Evolutionary conservation across 2,113 vertebrate species (phyloP), one percentile per base, ranked within the genome.

Genomic region (Tympanuchus pallidicinctus): DNA sequence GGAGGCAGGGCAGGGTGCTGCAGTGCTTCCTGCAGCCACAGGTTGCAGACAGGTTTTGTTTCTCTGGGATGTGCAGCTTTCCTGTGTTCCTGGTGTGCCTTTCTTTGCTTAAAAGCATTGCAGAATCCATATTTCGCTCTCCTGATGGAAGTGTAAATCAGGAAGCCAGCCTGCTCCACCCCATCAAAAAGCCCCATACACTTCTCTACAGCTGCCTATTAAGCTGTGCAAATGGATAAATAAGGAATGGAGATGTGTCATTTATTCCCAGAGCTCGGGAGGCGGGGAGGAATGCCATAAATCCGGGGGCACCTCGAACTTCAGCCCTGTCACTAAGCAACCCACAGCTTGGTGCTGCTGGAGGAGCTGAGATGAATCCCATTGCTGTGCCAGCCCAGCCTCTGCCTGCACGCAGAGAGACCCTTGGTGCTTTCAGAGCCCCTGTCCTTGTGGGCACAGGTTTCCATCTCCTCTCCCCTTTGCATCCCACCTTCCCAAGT

Each of bases 151-250:
- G 70, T 20, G 86, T 79, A 88, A 95, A 92, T 93, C 47, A 61
- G 76, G 43, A 66, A 42, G 63, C 30, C 17, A 27, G 86, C 79
- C 63, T 88, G 79, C 43, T 40, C 59, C 76, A 28, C 48, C 30
- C 72, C 42, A 32, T 88, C 57, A 87, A 91, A 61, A 91, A 36
- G 48, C 45, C 69, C 78, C 61, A 47, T 91, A 6, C 60, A 76
- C 66, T 70, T 60, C 61, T 91, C 87, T 61, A 10, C 57, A 79
- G 28, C 84, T 89, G 75, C 71, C 82, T 67, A 89, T 91, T 85
- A 85, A 91, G 86, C 67, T 70, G 67, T 73, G 65, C 82, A 94
- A 90, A 91, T 82, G 92, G 92, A 69, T 95, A 85, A 91, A 90
- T 93, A 90, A 92, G 94, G 83, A 88, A 76, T 34, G 69, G 88